phyloP scores from a whole-genome alignment of 2,888 invertebrate genomes.

The Pristionchus maxplancki region DNA sequence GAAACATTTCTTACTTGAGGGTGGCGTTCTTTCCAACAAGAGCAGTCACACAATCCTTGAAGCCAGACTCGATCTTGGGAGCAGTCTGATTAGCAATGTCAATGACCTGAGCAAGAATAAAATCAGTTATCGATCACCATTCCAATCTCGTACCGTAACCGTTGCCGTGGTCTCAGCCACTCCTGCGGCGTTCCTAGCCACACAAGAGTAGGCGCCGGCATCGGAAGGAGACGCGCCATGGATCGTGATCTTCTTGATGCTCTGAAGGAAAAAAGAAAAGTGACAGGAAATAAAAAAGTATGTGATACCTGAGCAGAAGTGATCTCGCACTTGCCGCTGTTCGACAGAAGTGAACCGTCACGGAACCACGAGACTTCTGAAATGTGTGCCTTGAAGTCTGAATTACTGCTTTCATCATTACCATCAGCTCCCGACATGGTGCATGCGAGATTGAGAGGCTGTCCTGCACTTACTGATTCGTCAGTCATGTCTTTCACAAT shows the following conservation, averaged over 20 bases:
- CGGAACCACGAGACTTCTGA: constrained; percentile 50
- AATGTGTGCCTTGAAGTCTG: too few species aligned
- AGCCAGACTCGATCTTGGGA: constrained; percentile 59
- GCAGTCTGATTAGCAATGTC: constrained; percentile 61
- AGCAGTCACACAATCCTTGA: constrained; percentile 59
- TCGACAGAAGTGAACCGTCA: constrained; percentile 3
- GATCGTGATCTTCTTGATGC: constrained; percentile 6
- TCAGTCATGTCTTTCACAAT: constrained; percentile 63
- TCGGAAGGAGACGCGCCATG: constrained; percentile 67
- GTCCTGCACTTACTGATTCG: constrained; percentile 67
- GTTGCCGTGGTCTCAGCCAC: constrained; percentile 76
- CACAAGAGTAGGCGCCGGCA: constrained; percentile 78
- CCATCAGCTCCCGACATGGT: constrained; percentile 55
- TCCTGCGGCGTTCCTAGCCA: constrained; percentile 77
- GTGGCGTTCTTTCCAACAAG: constrained; percentile 62
- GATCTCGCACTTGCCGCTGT: constrained; percentile 28
- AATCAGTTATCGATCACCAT: neutral
- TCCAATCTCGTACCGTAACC: constrained; percentile 62
- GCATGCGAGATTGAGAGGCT: constrained; percentile 63
- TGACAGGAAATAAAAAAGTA: too few species aligned
- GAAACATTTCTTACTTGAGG: constrained; percentile 61
- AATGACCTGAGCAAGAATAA: constrained; percentile 57
- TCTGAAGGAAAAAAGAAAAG: constrained; percentile 25
- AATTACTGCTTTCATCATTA: too few species aligned
- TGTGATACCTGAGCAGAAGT: constrained; percentile 26